Evolutionary conservation across 2,888 invertebrate genomes (phyloP).

Genomic region (Busseola fusca): DNA sequence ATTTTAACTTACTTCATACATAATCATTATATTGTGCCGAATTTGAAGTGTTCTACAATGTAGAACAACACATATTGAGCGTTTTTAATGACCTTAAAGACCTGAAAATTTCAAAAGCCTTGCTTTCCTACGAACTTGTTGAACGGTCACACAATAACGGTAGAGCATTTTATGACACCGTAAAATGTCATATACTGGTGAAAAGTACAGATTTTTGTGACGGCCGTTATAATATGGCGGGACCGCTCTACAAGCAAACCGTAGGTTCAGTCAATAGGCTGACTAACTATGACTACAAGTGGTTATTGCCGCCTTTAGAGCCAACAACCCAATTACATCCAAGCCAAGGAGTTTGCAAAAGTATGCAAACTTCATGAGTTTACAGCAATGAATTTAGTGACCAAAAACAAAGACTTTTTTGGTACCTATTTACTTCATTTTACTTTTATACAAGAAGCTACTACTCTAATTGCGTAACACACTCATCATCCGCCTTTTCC

Average conservation of each 20-base stretch:
- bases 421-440: neutral
- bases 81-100: neutral
- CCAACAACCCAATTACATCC: neutral
- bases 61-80: neutral
- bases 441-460: no score
- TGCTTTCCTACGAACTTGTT: neutral
- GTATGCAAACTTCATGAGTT: neutral
- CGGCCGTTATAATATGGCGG: neutral
- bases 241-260: neutral
- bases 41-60: neutral
- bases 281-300: neutral
- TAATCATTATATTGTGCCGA: neutral
- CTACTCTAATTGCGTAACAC: no score
- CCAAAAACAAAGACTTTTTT: neutral
- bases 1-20: slow-evolving; percentile 3
- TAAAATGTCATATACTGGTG: neutral
- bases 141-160: neutral
- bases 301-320: neutral
- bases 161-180: neutral
- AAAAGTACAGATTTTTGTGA: neutral
- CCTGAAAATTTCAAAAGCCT: neutral
- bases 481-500: no score
- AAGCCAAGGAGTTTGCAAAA: neutral
- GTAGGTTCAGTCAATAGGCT: neutral
- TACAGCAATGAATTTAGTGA: neutral